Evolutionary conservation across 2,113 vertebrate species (phyloP).

Genomic region (Cnemophilus loriae): DNA sequence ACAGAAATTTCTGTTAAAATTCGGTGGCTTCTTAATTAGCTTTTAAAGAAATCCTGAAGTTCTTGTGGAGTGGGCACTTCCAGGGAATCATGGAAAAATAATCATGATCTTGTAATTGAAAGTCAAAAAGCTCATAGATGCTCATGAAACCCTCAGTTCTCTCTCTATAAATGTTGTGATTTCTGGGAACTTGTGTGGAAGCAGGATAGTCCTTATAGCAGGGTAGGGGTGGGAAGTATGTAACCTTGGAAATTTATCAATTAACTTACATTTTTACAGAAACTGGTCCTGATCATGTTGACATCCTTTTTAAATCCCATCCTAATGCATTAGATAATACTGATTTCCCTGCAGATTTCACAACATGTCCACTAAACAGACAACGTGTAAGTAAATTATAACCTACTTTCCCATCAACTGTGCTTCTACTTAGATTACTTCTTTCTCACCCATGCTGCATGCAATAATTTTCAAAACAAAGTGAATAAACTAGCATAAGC

Average conservation of each 20-base stretch:
- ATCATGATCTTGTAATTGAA: background rate
- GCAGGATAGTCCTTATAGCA: background rate
- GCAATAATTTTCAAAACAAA: slow-evolving; percentile 33
- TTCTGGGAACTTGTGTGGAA: background rate
- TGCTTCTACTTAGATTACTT: background rate
- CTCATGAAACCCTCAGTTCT: background rate
- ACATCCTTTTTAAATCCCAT: background rate
- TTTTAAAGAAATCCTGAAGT: background rate
- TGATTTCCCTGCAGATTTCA: background rate
- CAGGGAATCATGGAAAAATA: background rate
- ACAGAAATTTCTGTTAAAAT: background rate
- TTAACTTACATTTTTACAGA: background rate
- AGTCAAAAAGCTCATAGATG: background rate
- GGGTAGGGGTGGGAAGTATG: background rate
- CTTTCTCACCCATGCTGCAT: background rate
- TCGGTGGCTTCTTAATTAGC: background rate
- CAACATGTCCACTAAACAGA: background rate
- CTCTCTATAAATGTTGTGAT: background rate
- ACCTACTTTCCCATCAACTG: slow-evolving; percentile 22
- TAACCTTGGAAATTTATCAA: background rate
- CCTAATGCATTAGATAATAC: background rate
- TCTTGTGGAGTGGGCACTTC: accelerated
- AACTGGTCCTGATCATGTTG: background rate
- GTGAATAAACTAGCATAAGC: slow-evolving; percentile 35
- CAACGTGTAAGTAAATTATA: background rate